Conservation (phyloP, 2,797 vertebrate species). For the Pseudochirops corinnae region DNA sequence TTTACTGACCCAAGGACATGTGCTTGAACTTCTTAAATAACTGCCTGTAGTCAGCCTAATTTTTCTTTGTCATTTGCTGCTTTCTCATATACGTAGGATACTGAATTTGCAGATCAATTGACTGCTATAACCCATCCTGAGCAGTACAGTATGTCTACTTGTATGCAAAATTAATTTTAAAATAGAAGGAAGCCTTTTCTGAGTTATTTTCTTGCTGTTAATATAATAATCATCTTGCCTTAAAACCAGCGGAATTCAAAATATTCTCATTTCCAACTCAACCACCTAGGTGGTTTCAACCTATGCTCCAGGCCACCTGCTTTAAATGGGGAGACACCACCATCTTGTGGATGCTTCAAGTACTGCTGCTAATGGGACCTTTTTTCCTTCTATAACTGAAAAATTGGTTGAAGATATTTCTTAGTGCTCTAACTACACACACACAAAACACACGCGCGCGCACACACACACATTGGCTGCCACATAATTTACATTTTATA, state of each 20-base stretch:
- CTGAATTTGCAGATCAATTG: neutral
- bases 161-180: neutral
- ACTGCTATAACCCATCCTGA: neutral
- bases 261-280: neutral
- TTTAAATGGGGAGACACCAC: conserved; percentile 61
- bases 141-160: neutral
- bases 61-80: neutral
- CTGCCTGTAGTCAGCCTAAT: neutral
- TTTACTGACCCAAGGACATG: neutral
- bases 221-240: neutral
- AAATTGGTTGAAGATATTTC: conserved; percentile 13
- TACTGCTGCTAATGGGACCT: conserved; percentile 21
- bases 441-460: too few relatives aligned
- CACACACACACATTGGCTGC: neutral
- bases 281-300: conserved; percentile 33
- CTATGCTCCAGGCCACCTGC: neutral
- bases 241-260: neutral
- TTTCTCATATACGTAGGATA: neutral
- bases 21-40: neutral
- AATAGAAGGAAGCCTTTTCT: neutral
- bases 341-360: conserved; percentile 71
- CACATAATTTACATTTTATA: neutral
- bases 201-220: neutral
- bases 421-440: neutral
- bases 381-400: conserved; percentile 4